Conservation (phyloP, 2,113 vertebrate species). For the Philantomba maxwellii region DNA sequence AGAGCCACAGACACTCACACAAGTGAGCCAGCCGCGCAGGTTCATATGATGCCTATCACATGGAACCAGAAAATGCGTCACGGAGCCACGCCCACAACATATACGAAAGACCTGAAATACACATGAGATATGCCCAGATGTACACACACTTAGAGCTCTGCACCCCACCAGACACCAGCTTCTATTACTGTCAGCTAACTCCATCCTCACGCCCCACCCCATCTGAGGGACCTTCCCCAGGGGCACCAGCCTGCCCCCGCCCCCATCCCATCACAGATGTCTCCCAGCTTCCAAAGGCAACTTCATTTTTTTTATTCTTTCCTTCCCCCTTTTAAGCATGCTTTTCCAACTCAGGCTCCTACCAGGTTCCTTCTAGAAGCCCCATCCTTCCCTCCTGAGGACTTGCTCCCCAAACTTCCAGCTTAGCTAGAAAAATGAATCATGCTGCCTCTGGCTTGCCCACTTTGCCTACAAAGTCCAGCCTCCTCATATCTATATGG, state of each 20-base stretch:
- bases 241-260: not conserved
- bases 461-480: not conserved
- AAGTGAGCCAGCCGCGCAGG: not conserved
- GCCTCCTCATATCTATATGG: not conserved
- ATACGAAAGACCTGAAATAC: not conserved
- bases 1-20: not conserved
- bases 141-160: not conserved
- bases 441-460: slow-evolving; percentile 2
- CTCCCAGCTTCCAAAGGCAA: not conserved
- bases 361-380: slow-evolving; percentile 45
- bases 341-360: slow-evolving; percentile 43
- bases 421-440: slow-evolving; percentile 60
- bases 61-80: fast-evolving
- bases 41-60: not conserved
- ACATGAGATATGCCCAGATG: not conserved
- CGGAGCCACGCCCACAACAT: not conserved
- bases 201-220: not conserved
- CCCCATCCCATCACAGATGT: not conserved
- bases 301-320: not conserved
- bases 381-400: not conserved
- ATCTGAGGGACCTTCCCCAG: not conserved
- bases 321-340: slow-evolving; percentile 15
- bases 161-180: too few relatives aligned
- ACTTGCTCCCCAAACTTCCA: slow-evolving; percentile 43
- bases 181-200: not conserved